Base-by-base conservation (phyloP, 2,113 vertebrate species). In the Copsychus sechellarum region DNA sequence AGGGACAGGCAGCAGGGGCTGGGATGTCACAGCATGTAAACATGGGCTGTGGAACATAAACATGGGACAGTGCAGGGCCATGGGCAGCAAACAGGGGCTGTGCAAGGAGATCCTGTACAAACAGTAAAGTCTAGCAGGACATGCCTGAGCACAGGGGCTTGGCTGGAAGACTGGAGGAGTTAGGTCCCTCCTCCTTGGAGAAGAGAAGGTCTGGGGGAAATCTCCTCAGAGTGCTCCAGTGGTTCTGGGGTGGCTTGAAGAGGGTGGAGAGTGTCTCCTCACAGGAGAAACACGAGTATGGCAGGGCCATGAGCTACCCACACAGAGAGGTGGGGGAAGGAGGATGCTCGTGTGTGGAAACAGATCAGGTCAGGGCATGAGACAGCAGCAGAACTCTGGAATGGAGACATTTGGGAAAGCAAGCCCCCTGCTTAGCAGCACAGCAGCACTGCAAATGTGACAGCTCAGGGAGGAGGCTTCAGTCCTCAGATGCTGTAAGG, bases 71-170 rank as follows among this genome's bases (percentile, higher is more conserved):
- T 42, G 70, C 83, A 83, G 69, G 94, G 92, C 95, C 89, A 90
- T 2, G 0, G 66, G 57, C 85, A 81, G 80, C 57, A 87, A 95
- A 95, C 36, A 67, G 0, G 16, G 81, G 47, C 89, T 82, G 76
- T 79, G 74, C 78, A 87, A 87, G 74, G 71, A 74, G 74, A 72
- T 69, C 84, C 78, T 95, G 22, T 38, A 21, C 76, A 89, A 94
- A 96, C 84, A 90, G 12, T 2, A 2, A 5, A 11, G 12, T 33
- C 24, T 43, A 36, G 62, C 45, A 78, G 81, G 43, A 93, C 48
- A 48, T 5, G 2, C 38, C 34, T 51, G 17, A 88, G 65, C 47
- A 62, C 38, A 12, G 36, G 28, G 47, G 4, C 36, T 51, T 48
- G 67, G 36, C 69, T 81, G 56, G 48, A 78, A 45, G 45, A 15